Base-by-base conservation (phyloP, 2,888 invertebrate species). In the Odontothrips loti region DNA sequence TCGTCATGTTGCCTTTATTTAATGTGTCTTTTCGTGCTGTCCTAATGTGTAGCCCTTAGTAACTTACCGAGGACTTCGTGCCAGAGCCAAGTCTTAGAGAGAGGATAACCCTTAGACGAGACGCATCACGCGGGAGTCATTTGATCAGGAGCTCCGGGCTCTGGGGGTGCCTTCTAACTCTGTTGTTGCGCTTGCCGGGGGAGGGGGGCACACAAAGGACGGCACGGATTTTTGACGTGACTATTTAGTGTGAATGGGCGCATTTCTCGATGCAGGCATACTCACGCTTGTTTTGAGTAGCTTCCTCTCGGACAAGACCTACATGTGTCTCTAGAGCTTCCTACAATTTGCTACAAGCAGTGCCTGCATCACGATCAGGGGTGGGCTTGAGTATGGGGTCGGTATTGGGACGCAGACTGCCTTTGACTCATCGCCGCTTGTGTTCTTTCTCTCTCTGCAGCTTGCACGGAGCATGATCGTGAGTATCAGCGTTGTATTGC, bases 381-480 rank as follows among this genome's bases (percentile, higher is more conserved):
- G 68, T 27, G 27, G 12, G 68, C 68, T 75, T 23, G 23, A 75
- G 68, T 75, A 23, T 12, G 12, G 27, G 27, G 23, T n/a, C 27
- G 23, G n/a, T n/a, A n/a, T n/a, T n/a, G n/a, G n/a, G 34, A 43
- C 34, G 68, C 23, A 12, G 27, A 34, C 10, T 10, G 75, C 68
- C 58, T 68, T 80, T 75, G 79, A 82, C 83, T 90, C 90, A 91
- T 90, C 89, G 88, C 90, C 88, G 90, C 89, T 91, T 90, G 89
- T 91, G 89, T 91, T 75, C 68, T 75, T 90, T 90, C 90, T 90
- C 84, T 85, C 83, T 84, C 83, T 84, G 91, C 91, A 93, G 94
- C 94, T 94, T 93, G 93, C 94, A 93, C 93, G 94, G 93, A 93
- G 93, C 93, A 94, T 94, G 94, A 93, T 93, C 92, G 94, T 94